phyloP scores from a whole-genome alignment of 2,113 vertebrate genomes.

The Halcyon senegalensis region DNA sequence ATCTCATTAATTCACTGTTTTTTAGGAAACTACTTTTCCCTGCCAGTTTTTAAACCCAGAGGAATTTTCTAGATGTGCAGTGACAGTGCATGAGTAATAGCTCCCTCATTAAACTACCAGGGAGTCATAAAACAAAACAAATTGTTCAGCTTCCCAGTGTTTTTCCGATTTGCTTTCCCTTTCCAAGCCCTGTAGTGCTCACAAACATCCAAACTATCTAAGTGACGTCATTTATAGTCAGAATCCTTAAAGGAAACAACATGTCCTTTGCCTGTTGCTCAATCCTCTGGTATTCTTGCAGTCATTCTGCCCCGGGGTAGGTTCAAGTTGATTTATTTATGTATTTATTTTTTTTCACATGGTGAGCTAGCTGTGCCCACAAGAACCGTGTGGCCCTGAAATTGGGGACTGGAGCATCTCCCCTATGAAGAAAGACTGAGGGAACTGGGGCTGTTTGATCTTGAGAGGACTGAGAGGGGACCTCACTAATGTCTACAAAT shows the following conservation, averaged over 20 bases:
- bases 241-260: constrained; percentile 49
- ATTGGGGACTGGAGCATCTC: neutral
- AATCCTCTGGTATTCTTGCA: constrained; percentile 13
- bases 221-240: constrained; percentile 35
- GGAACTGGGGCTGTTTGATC: too few species aligned
- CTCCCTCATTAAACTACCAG: constrained; percentile 30
- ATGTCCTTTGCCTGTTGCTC: constrained; percentile 59
- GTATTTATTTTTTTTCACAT: neutral
- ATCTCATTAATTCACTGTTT: constrained; percentile 46
- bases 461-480: too few species aligned
- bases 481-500: too few species aligned
- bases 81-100: constrained; percentile 26
- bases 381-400: neutral
- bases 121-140: constrained; percentile 67
- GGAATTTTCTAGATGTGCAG: constrained; percentile 40
- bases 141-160: constrained; percentile 30
- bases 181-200: constrained; percentile 29
- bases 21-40: constrained; percentile 42
- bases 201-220: constrained; percentile 53
- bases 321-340: neutral
- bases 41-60: neutral
- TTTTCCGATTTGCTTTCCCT: constrained; percentile 24
- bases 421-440: too few species aligned
- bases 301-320: neutral
- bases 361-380: neutral